Evolutionary conservation across 2,113 vertebrate species (phyloP).

Genomic region (Propithecus coquereli): DNA sequence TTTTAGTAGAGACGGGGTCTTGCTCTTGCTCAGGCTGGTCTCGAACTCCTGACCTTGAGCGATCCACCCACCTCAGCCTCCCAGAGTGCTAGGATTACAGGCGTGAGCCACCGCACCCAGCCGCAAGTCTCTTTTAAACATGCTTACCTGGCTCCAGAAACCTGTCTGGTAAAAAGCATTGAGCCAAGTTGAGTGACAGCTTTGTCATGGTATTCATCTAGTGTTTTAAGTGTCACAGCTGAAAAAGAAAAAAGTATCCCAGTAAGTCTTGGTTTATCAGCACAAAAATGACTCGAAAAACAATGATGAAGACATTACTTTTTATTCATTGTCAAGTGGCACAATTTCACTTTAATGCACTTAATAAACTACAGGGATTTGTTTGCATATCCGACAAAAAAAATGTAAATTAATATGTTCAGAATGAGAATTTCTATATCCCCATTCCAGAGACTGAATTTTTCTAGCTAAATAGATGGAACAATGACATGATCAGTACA

Average conservation of each 20-base stretch:
- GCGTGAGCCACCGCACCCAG: no score
- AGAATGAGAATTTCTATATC: neutral
- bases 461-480: constrained; percentile 16
- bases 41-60: no score
- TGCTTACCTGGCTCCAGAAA: constrained; percentile 96
- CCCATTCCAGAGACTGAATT: neutral
- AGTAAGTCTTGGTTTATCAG: neutral
- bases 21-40: no score
- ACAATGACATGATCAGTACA: neutral
- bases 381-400: neutral
- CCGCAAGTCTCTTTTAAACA: neutral
- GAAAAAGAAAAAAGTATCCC: constrained; percentile 46
- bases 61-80: no score
- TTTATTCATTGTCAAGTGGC: neutral
- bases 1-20: no score
- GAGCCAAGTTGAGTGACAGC: constrained; percentile 95
- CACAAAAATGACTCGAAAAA: constrained; percentile 10
- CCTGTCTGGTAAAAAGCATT: constrained; percentile 98
- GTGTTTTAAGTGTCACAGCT: constrained; percentile 92
- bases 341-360: neutral
- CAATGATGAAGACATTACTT: neutral
- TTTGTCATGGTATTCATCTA: constrained; percentile 81
- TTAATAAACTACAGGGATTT: constrained; percentile 2
- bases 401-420: neutral
- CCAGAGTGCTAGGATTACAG: no score